These are phyloP conservation scores for Tetheella fluctuosa DNA, from an alignment of 2,888 invertebrate species.

Conservation along the genomic window DNA sequence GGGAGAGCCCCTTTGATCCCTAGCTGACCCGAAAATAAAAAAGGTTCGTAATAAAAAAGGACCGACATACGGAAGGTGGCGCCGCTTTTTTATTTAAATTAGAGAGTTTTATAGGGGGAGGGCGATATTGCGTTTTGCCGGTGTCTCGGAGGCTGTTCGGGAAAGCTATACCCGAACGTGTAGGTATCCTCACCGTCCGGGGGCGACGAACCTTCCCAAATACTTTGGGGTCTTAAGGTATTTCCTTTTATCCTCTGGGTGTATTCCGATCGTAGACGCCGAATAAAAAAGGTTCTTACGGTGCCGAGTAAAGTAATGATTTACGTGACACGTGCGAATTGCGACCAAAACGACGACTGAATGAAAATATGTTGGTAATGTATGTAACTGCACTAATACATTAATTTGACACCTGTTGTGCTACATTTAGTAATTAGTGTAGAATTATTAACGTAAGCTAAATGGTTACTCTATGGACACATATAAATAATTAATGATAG, in stretches of 20 bases:
- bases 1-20: constrained; percentile 83
- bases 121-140: constrained; percentile 82
- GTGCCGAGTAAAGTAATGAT: constrained; percentile 36
- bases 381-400: too few relatives aligned
- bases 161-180: constrained; percentile 63
- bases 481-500: constrained; percentile 65
- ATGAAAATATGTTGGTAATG: constrained; percentile 25
- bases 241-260: constrained; percentile 54
- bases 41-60: constrained; percentile 83
- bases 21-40: constrained; percentile 84
- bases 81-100: constrained; percentile 85
- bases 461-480: constrained; percentile 37
- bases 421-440: constrained; percentile 50
- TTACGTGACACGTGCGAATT: constrained; percentile 31
- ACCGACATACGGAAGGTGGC: constrained; percentile 84
- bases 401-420: constrained; percentile 17
- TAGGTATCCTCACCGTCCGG: constrained; percentile 57
- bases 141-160: constrained; percentile 73
- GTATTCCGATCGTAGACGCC: constrained; percentile 48
- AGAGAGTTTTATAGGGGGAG: constrained; percentile 83
- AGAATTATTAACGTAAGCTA: constrained; percentile 46
- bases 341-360: constrained; percentile 22
- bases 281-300: constrained; percentile 43
- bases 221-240: constrained; percentile 59
- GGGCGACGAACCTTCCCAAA: constrained; percentile 66